A percentile compares a stretch with the other conserved stretches of the same genome.
Conservation (phyloP, 2,797 vertebrate species). For the Siniperca undulata region DNA sequence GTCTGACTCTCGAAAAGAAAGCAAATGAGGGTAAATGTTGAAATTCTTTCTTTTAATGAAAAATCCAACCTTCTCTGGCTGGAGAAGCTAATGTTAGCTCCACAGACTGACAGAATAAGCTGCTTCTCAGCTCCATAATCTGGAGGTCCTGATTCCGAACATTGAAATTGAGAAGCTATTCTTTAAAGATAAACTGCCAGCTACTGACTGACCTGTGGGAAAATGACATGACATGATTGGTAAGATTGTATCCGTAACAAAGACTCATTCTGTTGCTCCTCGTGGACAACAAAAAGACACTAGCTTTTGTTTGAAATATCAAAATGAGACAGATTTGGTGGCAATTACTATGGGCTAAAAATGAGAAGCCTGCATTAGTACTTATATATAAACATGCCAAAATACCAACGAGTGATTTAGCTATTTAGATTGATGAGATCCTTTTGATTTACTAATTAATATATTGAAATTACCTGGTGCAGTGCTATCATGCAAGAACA, state of each 20-base stretch:
- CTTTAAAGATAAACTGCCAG: not conserved
- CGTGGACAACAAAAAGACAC: not conserved
- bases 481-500: not conserved
- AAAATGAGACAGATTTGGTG: not conserved
- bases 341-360: not conserved
- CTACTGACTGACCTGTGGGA: not conserved
- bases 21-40: not conserved
- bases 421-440: not conserved
- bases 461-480: not conserved
- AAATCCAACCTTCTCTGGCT: not conserved
- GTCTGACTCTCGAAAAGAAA: not conserved
- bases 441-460: constrained; percentile 20
- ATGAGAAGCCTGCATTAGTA: not conserved
- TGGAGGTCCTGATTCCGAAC: not conserved
- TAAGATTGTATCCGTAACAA: not conserved
- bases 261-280: not conserved
- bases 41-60: not conserved
- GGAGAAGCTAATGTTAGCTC: not conserved
- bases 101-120: not conserved
- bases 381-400: not conserved
- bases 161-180: not conserved
- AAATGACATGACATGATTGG: not conserved
- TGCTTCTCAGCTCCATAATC: not conserved
- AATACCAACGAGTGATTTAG: not conserved
- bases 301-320: not conserved